A percentile compares a stretch with the other conserved stretches of the same genome.
phyloP scores from a whole-genome alignment of 2,888 invertebrate species.

The Lapara coniferarum region DNA sequence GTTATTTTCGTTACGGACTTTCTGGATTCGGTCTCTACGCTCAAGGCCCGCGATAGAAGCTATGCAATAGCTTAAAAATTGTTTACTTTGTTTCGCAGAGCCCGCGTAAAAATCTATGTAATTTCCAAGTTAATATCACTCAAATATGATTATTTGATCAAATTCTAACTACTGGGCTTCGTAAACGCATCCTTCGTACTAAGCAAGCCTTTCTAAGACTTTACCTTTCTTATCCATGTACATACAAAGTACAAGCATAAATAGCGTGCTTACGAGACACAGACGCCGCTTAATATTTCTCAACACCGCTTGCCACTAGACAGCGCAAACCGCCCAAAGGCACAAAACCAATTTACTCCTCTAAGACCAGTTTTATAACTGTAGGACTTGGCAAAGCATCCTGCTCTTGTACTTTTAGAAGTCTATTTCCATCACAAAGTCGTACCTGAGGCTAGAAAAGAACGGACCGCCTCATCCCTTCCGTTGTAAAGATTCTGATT shows the following conservation, averaged over 20 bases:
- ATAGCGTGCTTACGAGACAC: conserved; percentile 35
- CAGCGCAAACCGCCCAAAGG: conserved; percentile 63
- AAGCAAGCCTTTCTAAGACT: conserved; percentile 1
- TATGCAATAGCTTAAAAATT: no score
- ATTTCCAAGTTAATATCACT: neutral
- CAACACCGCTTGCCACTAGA: conserved; percentile 45
- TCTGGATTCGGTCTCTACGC: no score
- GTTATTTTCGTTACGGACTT: no score
- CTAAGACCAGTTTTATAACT: conserved; percentile 65
- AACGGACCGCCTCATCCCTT: conserved; percentile 43
- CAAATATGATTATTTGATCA: neutral
- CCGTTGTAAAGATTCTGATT: conserved; percentile 48
- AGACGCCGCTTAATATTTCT: conserved; percentile 48
- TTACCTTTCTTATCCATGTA: conserved; percentile 12
- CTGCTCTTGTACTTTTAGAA: conserved; percentile 57
- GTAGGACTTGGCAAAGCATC: conserved; percentile 59
- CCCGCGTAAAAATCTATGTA: neutral
- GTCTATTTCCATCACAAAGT: conserved; percentile 74
- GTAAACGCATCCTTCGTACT: neutral
- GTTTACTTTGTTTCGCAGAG: neutral
- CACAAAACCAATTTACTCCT: conserved; percentile 79
- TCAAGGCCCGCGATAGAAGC: no score
- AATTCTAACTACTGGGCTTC: neutral
- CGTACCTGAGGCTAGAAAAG: conserved; percentile 59
- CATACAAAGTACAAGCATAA: conserved; percentile 10